Base-by-base conservation (phyloP, 2,888 invertebrate genomes). In the Bembecia ichneumoniformis region DNA sequence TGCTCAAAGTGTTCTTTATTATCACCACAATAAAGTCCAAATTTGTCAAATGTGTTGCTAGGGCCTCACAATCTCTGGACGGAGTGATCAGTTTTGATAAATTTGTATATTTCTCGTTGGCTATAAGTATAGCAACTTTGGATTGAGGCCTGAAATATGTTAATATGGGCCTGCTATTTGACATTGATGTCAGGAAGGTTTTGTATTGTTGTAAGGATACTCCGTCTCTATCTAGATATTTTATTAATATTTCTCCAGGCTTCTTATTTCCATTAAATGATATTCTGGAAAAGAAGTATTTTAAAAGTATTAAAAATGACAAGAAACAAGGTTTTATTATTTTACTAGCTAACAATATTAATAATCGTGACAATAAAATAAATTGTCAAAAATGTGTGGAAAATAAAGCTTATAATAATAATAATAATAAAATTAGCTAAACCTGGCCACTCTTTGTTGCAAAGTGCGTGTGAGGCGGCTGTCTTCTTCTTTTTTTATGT, bases 91-190 rank as follows among this genome's bases (percentile, higher is more conserved):
- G 53, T 50, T 81, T 79, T 0, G 82, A 68, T 52, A 87, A 69
- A 57, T 80, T 54, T 20, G 57, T 56, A 52, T 88, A 88, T 58
- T 73, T 77, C 34, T 84, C 76, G 55, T 88, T 88, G 0, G 79
- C 86, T 49, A 88, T 74, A 0, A 88, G 62, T 49, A 88, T 72
- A 1, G 88, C 88, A 14, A 88, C 64, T 68, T 88, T 88, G 1
- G 77, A 57, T 40, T 68, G 61, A 0, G 83, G 86, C 49, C 60
- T 71, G 55, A 80, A 82, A 48, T 70, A 81, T n/a, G 71, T 74
- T 1, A 59, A 53, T n/a, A 74, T 63, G 0, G 69, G 62, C 63
- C 72, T 74, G 3, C 60, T 58, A 9, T 63, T 63, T 1, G 60
- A 48, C 3, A 72, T 68, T 14, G 65, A 61, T 0, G 58, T 50